Evolutionary conservation across 2,888 invertebrate species (phyloP), one percentile per base, ranked within the genome.

Genomic region (Elegia similella): DNA sequence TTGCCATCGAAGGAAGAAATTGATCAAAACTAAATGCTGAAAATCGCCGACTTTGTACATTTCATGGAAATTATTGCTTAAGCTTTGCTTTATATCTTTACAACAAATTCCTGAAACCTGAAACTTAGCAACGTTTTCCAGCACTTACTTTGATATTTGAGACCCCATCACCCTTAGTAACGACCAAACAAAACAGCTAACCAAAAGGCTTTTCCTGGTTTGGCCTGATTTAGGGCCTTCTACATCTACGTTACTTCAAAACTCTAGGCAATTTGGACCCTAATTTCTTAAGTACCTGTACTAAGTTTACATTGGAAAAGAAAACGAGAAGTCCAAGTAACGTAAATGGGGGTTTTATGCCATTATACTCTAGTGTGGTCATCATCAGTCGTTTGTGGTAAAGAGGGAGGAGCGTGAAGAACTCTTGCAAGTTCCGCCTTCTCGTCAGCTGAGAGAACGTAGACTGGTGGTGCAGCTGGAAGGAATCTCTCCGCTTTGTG

Each of bases 391-490:
- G 34, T 44, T 50, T 50, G 50, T 34, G 6, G 50, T 15, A 50
- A 16, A 10, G 50, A 76, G 8, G 87, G 86, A 0, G 88, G 87
- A 0, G 79, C 78, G 62, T 88, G 87, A 16, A 91, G 63, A 0
- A 86, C 91, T 60, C 84, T 81, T 6, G 90, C 91, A 10, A 91
- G 75, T 68, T 91, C 93, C 13, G 92, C 92, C 68, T 94, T 94
- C 68, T 95, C 94, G 62, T 93, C 92, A 3, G 94, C 94, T 15
- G 95, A 93, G 67, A 95, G 93, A 15, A 95, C 94, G 76, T 95
- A 95, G 52, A 95, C 94, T 0, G 95, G 95, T 15, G 94, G 93
- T 7, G 93, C 93, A 42, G 93, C 88, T 0, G 94, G 93, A 0
- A 95, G 86, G 70, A 94, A 95, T 43, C 94, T 80, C 65, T 93